Evolutionary conservation across 2,888 invertebrate species (phyloP), one percentile per base, ranked within the genome.

Genomic region (Hydriomena furcata): DNA sequence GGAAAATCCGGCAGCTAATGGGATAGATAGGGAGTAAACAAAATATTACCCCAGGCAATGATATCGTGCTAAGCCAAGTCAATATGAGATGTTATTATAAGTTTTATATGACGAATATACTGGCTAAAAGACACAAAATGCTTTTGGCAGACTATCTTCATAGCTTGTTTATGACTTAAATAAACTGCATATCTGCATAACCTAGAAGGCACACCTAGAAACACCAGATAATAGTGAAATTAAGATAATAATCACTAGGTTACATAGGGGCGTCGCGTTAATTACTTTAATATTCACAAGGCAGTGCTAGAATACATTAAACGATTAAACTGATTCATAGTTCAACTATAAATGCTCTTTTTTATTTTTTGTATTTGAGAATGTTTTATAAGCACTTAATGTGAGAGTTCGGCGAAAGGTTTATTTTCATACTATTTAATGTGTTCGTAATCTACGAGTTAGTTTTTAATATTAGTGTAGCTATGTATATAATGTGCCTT

Each of bases 61-160:
- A 37, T 52, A 52, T 42, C 45, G n/a, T 34, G 35, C 5, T n/a
- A 17, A 23, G 27, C 8, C 12, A 2, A 41, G 45, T 36, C 35
- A 51, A 45, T 51, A 45, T 51, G 41, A 36, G 51, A 31, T 31
- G 25, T 35, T 36, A 13, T 41, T 45, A 41, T 23, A 36, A 46
- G 40, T 38, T 34, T 31, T 30, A 44, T 44, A 12, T 30, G 41
- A 10, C 11, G 3, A n/a, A 25, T 31, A 27, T n/a, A n/a, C n/a
- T n/a, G n/a, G n/a, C n/a, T n/a, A n/a, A n/a, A n/a, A n/a, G n/a
- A n/a, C n/a, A n/a, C n/a, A n/a, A n/a, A n/a, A n/a, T n/a, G n/a
- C n/a, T n/a, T n/a, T n/a, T n/a, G n/a, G n/a, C n/a, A n/a, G n/a
- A n/a, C n/a, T n/a, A n/a, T n/a, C n/a, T n/a, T n/a, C n/a, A n/a